Evolutionary conservation across 2,888 invertebrate genomes (phyloP).

Genomic region (Caenorhabditis auriculariae): DNA sequence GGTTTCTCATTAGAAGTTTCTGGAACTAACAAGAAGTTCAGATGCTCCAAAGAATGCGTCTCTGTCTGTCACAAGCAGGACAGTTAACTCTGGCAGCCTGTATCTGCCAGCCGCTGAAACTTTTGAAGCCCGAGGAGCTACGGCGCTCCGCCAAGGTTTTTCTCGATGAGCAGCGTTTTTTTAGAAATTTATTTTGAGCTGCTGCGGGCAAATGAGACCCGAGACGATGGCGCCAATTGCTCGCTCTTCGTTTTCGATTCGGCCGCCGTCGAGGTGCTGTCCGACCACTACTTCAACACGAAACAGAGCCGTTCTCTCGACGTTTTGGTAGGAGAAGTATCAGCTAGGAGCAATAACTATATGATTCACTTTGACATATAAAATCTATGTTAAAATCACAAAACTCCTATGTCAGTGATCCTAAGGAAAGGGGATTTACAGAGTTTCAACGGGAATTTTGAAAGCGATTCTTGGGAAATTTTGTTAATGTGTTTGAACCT

Average conservation of each 20-base stretch:
- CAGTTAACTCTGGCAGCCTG: slow-evolving; percentile 17
- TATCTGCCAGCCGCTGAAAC: slow-evolving; percentile 16
- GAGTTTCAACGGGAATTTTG: too few relatives aligned
- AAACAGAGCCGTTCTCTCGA: not conserved
- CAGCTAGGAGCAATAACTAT: too few relatives aligned
- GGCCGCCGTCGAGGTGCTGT: slow-evolving; percentile 12
- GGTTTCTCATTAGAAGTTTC: not conserved
- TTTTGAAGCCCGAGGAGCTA: not conserved
- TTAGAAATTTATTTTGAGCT: too few relatives aligned
- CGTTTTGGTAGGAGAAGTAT: too few relatives aligned
- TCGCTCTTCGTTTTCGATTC: slow-evolving; percentile 11
- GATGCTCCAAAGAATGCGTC: slow-evolving; percentile 9
- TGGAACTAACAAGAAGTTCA: not conserved
- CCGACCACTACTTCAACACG: not conserved
- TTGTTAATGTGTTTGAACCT: too few relatives aligned
- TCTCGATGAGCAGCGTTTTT: too few relatives aligned
- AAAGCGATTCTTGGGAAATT: too few relatives aligned
- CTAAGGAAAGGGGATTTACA: too few relatives aligned
- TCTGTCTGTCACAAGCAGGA: slow-evolving; percentile 14
- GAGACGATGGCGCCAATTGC: slow-evolving; percentile 24
- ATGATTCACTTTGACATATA: too few relatives aligned
- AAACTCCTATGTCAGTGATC: too few relatives aligned
- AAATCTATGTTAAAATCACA: too few relatives aligned
- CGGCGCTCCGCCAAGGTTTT: not conserved
- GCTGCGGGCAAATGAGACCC: slow-evolving; percentile 13